phyloP scores from a whole-genome alignment of 2,888 invertebrate species.

The Scaeva pyrastri region DNA sequence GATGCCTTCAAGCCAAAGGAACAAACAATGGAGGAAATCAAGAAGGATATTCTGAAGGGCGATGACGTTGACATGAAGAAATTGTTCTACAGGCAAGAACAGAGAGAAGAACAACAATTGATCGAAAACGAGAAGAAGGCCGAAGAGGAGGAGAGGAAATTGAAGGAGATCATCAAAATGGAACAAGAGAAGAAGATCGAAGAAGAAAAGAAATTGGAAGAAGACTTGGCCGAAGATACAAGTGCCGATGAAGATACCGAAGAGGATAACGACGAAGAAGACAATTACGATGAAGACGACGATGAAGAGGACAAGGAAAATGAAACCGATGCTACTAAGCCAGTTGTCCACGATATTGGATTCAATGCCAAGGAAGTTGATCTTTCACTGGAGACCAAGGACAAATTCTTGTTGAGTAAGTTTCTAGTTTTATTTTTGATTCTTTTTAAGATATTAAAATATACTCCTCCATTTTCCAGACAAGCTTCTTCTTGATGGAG shows the following conservation, averaged over 20 bases:
- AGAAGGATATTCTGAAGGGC: conserved; percentile 60
- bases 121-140: conserved; percentile 43
- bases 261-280: conserved; percentile 79
- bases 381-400: conserved; percentile 80
- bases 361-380: conserved; percentile 81
- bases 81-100: conserved; percentile 58
- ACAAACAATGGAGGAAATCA: conserved; percentile 68
- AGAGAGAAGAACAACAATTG: conserved; percentile 39
- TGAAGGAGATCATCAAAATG: conserved; percentile 76
- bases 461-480: conserved; percentile 75
- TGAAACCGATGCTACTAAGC: conserved; percentile 78
- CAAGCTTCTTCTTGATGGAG: conserved; percentile 78
- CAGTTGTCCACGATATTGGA: conserved; percentile 79
- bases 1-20: conserved; percentile 72
- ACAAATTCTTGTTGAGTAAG: conserved; percentile 81
- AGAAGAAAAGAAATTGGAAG: conserved; percentile 78
- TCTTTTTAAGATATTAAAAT: neutral
- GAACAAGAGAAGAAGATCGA: conserved; percentile 79
- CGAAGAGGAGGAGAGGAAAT: conserved; percentile 32
- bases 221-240: conserved; percentile 71
- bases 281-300: conserved; percentile 76
- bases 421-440: conserved; percentile 32
- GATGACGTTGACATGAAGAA: conserved; percentile 61
- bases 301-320: conserved; percentile 77
- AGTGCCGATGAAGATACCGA: conserved; percentile 78